Evolutionary conservation across 1,140 invertebrate genomes (phyloP).

Genomic region (Drosophila kepulauana): DNA sequence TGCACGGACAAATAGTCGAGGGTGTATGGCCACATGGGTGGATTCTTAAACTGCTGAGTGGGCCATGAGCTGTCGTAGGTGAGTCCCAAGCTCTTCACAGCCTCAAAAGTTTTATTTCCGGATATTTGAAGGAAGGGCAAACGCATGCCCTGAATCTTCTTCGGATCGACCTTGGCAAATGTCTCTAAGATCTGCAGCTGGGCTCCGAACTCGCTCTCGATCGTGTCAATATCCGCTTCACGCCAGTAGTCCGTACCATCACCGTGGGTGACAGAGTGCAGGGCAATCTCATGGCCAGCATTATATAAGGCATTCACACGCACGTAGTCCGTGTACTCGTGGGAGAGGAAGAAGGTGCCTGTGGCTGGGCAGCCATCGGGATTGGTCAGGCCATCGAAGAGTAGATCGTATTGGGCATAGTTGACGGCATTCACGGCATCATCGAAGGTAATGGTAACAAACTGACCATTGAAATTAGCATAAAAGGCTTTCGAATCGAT

Average conservation of each 20-base stretch:
- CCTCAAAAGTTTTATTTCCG: slow-evolving; percentile 87
- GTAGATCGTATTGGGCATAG: slow-evolving; percentile 87
- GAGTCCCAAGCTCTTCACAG: slow-evolving; percentile 86
- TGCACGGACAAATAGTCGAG: slow-evolving; percentile 88
- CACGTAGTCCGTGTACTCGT: slow-evolving; percentile 90
- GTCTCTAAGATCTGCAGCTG: slow-evolving; percentile 85
- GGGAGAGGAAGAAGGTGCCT: slow-evolving; percentile 89
- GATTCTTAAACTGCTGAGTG: slow-evolving; percentile 86
- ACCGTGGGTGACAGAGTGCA: slow-evolving; percentile 87
- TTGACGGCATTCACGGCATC: slow-evolving; percentile 89
- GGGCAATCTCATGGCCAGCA: slow-evolving; percentile 89
- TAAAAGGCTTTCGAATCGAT: not conserved
- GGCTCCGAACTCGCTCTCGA: slow-evolving; percentile 86
- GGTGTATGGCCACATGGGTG: slow-evolving; percentile 90
- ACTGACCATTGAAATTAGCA: slow-evolving; percentile 25
- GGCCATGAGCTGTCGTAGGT: slow-evolving; percentile 89
- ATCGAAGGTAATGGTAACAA: slow-evolving; percentile 89
- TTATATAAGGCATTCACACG: slow-evolving; percentile 88
- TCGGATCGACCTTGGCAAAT: slow-evolving; percentile 86
- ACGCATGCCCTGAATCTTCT: slow-evolving; percentile 86
- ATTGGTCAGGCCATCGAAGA: slow-evolving; percentile 87
- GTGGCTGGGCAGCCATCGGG: slow-evolving; percentile 88
- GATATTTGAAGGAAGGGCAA: slow-evolving; percentile 89
- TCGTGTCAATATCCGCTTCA: slow-evolving; percentile 81
- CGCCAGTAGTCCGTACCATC: slow-evolving; percentile 86